These are phyloP conservation scores for Carterocephalus palaemon DNA, from an alignment of 2,888 invertebrate species.

Conservation along the genomic window DNA sequence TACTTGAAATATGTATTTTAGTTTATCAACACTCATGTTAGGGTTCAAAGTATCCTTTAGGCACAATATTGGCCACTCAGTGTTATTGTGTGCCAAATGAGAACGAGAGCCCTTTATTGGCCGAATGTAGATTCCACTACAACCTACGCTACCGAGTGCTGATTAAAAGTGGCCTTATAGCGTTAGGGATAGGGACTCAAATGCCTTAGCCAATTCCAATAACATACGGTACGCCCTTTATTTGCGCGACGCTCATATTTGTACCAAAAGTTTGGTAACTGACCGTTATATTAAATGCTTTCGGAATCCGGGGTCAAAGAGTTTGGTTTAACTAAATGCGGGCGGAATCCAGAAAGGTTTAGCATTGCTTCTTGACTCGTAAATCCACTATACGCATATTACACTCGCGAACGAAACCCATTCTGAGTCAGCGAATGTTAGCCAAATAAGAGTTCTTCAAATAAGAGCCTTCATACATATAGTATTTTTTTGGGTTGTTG, in stretches of 20 bases:
- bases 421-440: no score
- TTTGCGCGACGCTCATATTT: constrained; percentile 18
- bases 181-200: constrained; percentile 2
- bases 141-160: constrained; percentile 6
- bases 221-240: constrained; percentile 18
- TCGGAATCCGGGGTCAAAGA: constrained; percentile 10
- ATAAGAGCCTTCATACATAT: no score
- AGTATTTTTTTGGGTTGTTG: no score
- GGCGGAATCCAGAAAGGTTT: constrained; percentile 6
- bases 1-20: neutral
- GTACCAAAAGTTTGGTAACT: constrained; percentile 22
- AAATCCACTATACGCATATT: neutral
- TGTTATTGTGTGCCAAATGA: constrained; percentile 49
- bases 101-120: constrained; percentile 35
- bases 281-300: constrained; percentile 17
- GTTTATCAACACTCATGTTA: constrained; percentile 1
- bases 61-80: constrained; percentile 32
- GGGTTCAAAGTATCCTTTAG: constrained; percentile 20
- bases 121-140: constrained; percentile 17
- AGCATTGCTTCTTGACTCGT: constrained; percentile 1
- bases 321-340: constrained; percentile 13
- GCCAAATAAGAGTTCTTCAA: no score
- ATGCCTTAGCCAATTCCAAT: neutral
- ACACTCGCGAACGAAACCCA: no score
- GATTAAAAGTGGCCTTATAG: neutral